phyloP scores from a whole-genome alignment of 2,113 vertebrate genomes.

The Burhinus oedicnemus region DNA sequence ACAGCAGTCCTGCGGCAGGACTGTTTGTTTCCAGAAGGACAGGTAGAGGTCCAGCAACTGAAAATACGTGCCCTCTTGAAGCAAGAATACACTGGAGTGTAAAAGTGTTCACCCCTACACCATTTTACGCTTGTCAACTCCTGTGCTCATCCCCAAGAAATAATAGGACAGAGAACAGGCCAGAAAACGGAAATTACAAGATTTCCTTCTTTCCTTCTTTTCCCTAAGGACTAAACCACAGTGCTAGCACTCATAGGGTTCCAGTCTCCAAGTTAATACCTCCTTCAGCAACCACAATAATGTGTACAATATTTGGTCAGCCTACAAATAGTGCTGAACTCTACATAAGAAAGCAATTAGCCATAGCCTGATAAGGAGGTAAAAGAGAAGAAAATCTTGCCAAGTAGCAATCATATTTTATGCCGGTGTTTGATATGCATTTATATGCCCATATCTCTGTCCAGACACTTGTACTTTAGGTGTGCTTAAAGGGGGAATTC shows the following conservation, averaged over 20 bases:
- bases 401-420: constrained; percentile 59
- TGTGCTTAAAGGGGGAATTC: constrained; percentile 66
- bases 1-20: not conserved
- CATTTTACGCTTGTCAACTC: not conserved
- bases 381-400: not conserved
- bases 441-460: constrained; percentile 21
- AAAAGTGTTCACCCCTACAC: not conserved
- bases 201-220: not conserved
- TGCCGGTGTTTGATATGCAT: constrained; percentile 47
- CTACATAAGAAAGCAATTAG: constrained; percentile 45
- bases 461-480: constrained; percentile 53
- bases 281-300: not conserved
- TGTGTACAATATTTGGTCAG: not conserved
- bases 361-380: constrained; percentile 16
- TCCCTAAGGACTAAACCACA: not conserved
- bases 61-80: not conserved
- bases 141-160: not conserved
- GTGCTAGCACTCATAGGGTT: not conserved
- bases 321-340: constrained; percentile 6
- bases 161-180: not conserved
- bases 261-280: not conserved
- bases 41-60: not conserved
- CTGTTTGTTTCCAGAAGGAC: constrained; percentile 9
- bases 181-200: not conserved
- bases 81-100: not conserved